Evolutionary conservation across 2,797 vertebrate species (phyloP).

Genomic region (Aeoliscus strigatus): DNA sequence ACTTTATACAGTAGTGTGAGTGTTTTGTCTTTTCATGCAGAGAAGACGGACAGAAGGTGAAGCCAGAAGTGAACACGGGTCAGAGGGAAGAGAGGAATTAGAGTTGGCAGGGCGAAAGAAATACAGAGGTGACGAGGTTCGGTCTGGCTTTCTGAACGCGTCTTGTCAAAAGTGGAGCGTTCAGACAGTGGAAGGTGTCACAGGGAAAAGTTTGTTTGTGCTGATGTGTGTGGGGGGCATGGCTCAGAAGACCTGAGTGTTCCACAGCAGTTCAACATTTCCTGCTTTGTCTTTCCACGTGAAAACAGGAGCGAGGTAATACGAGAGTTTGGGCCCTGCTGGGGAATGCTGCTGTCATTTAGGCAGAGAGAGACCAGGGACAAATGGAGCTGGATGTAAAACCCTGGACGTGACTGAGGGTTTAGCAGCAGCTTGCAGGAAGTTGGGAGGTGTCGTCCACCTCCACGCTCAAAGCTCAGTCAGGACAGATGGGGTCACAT

Average conservation of each 20-base stretch:
- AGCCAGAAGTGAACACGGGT: constrained; percentile 16
- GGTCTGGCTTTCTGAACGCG: constrained; percentile 15
- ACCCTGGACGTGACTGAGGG: constrained; percentile 7
- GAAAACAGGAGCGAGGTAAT: no score
- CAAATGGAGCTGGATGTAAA: neutral
- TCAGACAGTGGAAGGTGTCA: constrained; percentile 3
- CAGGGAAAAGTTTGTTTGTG: constrained; percentile 20
- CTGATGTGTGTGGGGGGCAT: no score
- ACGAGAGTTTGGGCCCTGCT: no score
- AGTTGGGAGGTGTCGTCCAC: constrained; percentile 14
- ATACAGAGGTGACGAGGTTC: constrained; percentile 28
- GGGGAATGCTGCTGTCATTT: no score
- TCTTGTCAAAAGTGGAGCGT: constrained; percentile 7
- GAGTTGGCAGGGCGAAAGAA: constrained; percentile 32
- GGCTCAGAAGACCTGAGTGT: no score
- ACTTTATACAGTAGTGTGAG: neutral
- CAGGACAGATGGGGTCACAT: constrained; percentile 24
- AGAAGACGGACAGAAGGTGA: constrained; percentile 10
- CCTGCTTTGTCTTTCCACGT: no score
- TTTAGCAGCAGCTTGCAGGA: constrained; percentile 17
- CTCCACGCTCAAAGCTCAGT: constrained; percentile 1
- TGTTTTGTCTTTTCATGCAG: neutral
- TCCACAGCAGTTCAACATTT: no score
- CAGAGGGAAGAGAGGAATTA: constrained; percentile 16
- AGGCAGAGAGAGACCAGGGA: neutral